These are phyloP conservation scores for Dicerorhinus sumatrensis DNA, from an alignment of 2,113 vertebrate species.

Conservation along the genomic window DNA sequence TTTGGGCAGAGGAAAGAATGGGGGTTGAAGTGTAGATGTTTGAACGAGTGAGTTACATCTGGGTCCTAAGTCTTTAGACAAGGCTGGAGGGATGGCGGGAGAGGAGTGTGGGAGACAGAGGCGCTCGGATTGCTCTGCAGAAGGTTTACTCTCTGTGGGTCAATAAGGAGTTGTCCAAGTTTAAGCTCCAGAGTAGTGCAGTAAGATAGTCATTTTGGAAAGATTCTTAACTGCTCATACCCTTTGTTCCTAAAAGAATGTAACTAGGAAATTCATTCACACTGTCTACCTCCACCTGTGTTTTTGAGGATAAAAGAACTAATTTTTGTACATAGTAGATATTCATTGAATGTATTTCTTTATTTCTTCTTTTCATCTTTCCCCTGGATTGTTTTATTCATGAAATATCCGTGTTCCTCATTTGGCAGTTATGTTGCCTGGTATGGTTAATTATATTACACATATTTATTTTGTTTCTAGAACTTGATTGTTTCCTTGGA, in stretches of 20 bases:
- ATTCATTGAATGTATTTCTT: not conserved
- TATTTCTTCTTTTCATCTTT: not conserved
- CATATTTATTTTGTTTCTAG: not conserved
- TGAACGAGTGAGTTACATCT: not conserved
- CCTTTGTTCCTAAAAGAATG: not conserved
- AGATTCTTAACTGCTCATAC: not conserved
- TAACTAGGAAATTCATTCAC: not conserved
- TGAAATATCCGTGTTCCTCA: not conserved
- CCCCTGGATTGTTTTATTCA: not conserved
- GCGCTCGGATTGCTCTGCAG: fast-evolving
- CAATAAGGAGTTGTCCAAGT: not conserved
- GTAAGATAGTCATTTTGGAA: not conserved
- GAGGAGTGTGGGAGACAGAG: not conserved
- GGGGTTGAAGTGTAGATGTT: not conserved
- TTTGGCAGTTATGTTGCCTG: not conserved
- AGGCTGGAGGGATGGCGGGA: not conserved
- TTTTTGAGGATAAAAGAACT: not conserved
- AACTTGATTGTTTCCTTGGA: not conserved
- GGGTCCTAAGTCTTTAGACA: no score
- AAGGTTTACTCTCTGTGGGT: not conserved
- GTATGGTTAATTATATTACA: not conserved
- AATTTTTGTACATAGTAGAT: not conserved
- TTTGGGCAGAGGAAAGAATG: not conserved
- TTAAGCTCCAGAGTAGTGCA: not conserved
- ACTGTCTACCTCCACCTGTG: fast-evolving